Evolutionary conservation across 2,888 invertebrate species (phyloP).

Genomic region (Acrocyrtus sp.): DNA sequence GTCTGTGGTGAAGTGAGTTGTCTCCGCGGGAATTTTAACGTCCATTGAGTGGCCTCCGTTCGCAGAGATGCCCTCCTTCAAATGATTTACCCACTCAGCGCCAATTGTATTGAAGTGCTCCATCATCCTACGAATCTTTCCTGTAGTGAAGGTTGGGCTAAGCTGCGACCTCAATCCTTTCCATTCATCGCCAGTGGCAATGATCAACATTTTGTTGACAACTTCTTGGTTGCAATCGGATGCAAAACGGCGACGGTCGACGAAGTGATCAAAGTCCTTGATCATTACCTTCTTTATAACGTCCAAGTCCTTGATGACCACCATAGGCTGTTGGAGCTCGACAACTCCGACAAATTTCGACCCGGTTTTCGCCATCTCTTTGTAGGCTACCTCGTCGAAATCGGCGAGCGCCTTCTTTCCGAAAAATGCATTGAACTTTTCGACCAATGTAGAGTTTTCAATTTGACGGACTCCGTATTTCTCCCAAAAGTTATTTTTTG

Average conservation of each 20-base stretch:
- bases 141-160: constrained; percentile 17
- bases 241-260: constrained; percentile 10
- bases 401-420: background rate
- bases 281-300: constrained; percentile 8
- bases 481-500: background rate
- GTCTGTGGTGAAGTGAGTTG: constrained; percentile 56
- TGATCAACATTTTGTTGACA: background rate
- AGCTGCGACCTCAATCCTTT: constrained; percentile 2
- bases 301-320: constrained; percentile 20
- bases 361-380: background rate
- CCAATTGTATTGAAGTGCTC: background rate
- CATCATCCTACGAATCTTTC: constrained; percentile 24
- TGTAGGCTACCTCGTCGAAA: background rate
- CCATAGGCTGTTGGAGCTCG: background rate
- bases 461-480: background rate
- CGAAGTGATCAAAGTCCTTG: constrained; percentile 40
- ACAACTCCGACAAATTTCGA: constrained; percentile 14
- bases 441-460: background rate
- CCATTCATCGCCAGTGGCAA: constrained; percentile 5
- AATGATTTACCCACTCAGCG: background rate
- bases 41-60: background rate
- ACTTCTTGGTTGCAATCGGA: background rate
- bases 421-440: background rate
- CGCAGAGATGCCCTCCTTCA: background rate
- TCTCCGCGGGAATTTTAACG: constrained; percentile 6